phyloP scores from a whole-genome alignment of 2,888 invertebrate species.

The Cosmia pyralina region DNA sequence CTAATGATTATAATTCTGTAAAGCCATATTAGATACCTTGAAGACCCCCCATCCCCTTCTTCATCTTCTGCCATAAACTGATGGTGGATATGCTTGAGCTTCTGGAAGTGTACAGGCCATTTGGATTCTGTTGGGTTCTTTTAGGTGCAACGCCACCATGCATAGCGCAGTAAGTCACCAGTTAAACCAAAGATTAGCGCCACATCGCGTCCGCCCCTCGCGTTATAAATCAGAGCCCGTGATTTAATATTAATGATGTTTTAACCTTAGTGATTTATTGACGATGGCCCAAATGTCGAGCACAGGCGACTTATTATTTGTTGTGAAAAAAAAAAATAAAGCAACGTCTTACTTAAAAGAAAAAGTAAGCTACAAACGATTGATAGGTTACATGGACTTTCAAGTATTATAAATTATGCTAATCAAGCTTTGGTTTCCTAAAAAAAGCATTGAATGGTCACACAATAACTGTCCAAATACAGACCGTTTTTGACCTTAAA shows the following conservation, averaged over 20 bases:
- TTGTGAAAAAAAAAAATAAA: background rate
- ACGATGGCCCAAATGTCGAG: conserved; percentile 66
- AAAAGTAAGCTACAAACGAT: background rate
- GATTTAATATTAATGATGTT: conserved; percentile 90
- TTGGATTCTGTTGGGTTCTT: too few relatives aligned
- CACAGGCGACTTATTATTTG: conserved; percentile 13
- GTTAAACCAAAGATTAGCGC: conserved; percentile 66
- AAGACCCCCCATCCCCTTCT: too few relatives aligned
- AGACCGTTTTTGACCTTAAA: background rate
- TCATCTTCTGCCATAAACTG: too few relatives aligned
- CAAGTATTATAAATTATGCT: background rate
- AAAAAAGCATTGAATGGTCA: background rate
- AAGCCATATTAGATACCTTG: too few relatives aligned
- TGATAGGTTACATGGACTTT: background rate
- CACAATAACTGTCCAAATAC: background rate
- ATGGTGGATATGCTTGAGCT: too few relatives aligned
- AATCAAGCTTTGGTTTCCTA: too few relatives aligned
- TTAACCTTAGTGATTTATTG: conserved; percentile 90
- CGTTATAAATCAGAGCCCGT: conserved; percentile 82
- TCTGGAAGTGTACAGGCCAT: too few relatives aligned
- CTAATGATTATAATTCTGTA: too few relatives aligned
- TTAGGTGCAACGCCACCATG: conserved; percentile 31
- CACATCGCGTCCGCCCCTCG: conserved; percentile 73
- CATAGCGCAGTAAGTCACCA: conserved; percentile 60
- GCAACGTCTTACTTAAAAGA: background rate